Conservation (phyloP, 2,888 invertebrate genomes). For the Palloptera scutellata region DNA sequence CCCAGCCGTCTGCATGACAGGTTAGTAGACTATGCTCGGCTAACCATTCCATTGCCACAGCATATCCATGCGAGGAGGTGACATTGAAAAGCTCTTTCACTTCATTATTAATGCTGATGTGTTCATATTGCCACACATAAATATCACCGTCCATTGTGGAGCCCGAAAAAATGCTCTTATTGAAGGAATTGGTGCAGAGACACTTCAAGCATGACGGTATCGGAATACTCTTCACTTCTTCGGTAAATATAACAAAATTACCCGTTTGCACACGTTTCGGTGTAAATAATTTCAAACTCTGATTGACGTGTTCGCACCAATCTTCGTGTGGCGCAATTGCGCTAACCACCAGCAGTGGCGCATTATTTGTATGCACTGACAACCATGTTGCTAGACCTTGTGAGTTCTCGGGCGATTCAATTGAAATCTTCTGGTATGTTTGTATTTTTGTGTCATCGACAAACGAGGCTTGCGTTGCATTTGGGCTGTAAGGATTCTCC, state of each 20-base stretch:
- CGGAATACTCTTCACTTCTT: conserved; percentile 52
- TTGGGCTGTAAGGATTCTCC: conserved; percentile 33
- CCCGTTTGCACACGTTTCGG: conserved; percentile 54
- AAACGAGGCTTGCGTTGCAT: conserved; percentile 23
- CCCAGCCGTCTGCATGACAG: conserved; percentile 56
- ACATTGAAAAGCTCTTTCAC: conserved; percentile 53
- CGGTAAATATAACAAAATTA: conserved; percentile 52
- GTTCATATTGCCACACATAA: conserved; percentile 57
- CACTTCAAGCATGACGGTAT: conserved; percentile 57
- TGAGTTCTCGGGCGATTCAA: conserved; percentile 44
- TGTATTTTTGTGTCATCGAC: conserved; percentile 47
- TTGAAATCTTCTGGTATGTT: conserved; percentile 56
- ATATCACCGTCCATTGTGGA: conserved; percentile 61
- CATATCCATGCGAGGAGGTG: conserved; percentile 51
- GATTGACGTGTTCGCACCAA: conserved; percentile 62
- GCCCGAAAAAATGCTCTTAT: conserved; percentile 60
- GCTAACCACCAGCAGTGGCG: conserved; percentile 56
- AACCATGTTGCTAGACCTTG: conserved; percentile 60
- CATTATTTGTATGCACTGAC: conserved; percentile 59
- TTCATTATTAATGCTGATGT: conserved; percentile 38
- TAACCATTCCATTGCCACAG: conserved; percentile 59
- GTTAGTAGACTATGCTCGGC: conserved; percentile 52
- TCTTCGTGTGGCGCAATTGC: conserved; percentile 56
- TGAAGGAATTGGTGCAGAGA: conserved; percentile 56
- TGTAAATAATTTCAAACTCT: conserved; percentile 52